A percentile compares a stretch with the other conserved stretches of the same genome.
These are phyloP conservation scores for Paratrypauchen microcephalus DNA, from an alignment of 2,797 vertebrate genomes.

Conservation along the genomic window DNA sequence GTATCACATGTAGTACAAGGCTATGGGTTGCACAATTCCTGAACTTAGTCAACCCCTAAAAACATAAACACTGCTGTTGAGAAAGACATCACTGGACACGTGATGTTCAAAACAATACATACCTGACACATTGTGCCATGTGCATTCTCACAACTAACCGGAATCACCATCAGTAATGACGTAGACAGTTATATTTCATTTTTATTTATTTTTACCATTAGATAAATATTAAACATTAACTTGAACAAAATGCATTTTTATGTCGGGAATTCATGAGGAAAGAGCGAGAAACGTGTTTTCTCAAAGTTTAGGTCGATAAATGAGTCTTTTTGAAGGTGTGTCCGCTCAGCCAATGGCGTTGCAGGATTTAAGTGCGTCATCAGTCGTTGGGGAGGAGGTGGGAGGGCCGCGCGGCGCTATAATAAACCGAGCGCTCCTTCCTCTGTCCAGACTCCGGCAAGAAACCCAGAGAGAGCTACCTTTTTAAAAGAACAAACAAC, in stretches of 20 bases:
- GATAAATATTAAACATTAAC: neutral
- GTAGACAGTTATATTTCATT: neutral
- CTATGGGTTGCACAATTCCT: neutral
- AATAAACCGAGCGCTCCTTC: slow-evolving; percentile 23
- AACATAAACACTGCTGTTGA: neutral
- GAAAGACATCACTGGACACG: slow-evolving; percentile 10
- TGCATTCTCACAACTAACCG: neutral
- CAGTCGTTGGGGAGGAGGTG: neutral
- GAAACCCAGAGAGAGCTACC: neutral
- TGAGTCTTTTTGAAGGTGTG: slow-evolving; percentile 49
- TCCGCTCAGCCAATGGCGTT: slow-evolving; percentile 38
- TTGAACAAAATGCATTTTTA: neutral
- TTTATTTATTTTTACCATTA: neutral
- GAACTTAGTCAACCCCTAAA: neutral
- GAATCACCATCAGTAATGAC: slow-evolving; percentile 10
- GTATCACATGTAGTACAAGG: neutral
- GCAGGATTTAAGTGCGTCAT: slow-evolving; percentile 39
- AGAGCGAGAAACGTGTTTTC: neutral
- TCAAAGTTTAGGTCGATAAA: neutral
- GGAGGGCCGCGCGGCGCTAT: neutral
- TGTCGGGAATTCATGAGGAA: fast-evolving
- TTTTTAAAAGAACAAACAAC: neutral
- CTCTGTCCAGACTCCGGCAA: neutral
- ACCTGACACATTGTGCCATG: too few relatives aligned
- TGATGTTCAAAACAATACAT: slow-evolving; percentile 28